Percentiles rank a stretch among this genome's conserved stretches.
Conservation (phyloP, 2,113 vertebrate genomes). For the Sarotherodon lohbergeri region DNA sequence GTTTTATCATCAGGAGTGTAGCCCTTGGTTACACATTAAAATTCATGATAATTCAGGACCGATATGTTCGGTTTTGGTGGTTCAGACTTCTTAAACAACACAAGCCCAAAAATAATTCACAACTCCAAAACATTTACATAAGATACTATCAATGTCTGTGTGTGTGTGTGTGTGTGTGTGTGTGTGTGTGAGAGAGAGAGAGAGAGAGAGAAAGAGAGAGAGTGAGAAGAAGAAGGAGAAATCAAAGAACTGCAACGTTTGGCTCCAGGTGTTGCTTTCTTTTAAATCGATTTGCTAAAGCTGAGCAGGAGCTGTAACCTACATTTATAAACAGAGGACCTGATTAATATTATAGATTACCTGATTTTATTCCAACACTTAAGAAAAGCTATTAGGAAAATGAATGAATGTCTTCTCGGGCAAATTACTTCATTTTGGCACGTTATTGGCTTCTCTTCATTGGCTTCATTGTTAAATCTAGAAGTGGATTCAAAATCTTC, state of each 20-base stretch:
- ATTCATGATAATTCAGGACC: constrained; percentile 27
- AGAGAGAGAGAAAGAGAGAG: not conserved
- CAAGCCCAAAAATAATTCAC: not conserved
- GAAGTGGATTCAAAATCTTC: not conserved
- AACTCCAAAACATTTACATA: not conserved
- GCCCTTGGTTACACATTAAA: constrained; percentile 38
- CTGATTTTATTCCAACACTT: not conserved
- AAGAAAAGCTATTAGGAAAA: constrained; percentile 13
- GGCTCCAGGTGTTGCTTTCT: constrained; percentile 1
- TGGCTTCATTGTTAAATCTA: not conserved
- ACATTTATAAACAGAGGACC: not conserved
- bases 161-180: not conserved
- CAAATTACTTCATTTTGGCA: constrained; percentile 7
- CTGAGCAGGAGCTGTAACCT: not conserved
- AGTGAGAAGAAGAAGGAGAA: not conserved
- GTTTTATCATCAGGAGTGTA: constrained; percentile 29
- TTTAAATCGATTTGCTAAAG: not conserved
- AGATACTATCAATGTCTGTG: not conserved
- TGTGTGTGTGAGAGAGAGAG: not conserved
- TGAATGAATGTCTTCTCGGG: not conserved
- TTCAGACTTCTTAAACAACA: constrained; percentile 7
- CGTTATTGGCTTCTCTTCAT: not conserved
- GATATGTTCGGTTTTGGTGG: constrained; percentile 22
- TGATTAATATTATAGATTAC: constrained; percentile 14
- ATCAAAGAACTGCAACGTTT: not conserved